Evolutionary conservation across 1,140 invertebrate species (phyloP), one percentile per base, ranked within the genome.

Genomic region (Antheraea pernyi): DNA sequence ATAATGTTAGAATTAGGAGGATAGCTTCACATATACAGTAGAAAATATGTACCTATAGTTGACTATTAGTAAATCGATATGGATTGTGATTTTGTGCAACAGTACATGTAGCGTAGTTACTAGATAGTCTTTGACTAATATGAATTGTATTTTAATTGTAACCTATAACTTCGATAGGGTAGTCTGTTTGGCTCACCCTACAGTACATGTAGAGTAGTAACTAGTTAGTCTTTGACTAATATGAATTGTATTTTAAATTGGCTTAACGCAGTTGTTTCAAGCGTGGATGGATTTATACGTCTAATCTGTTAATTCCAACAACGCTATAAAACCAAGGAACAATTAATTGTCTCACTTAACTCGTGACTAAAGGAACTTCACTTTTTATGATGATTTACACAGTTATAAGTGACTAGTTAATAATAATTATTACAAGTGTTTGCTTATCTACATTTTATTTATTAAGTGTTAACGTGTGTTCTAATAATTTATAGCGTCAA

Each of bases 341-440:
- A 63, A 30, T 37, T 63, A 63, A 63, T 63, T 63, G 61, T 10
- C n/a, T 22, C 61, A 63, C 7, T 63, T 63, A 18, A n/a, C 61
- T 63, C 46, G 16, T 63, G 30, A 37, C n/a, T 62, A 9, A 63
- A 63, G 22, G 30, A 63, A 63, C 11, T 16, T 37, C 8, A 63
- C 16, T 37, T 63, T 63, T 63, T 63, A 63, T 37, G 61, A 37
- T 63, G 61, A 63, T 63, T 37, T 63, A 63, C 61, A 30, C 61
- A 63, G 61, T 63, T 37, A 19, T 37, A 30, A 63, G 30, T 63
- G 61, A 63, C 30, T 63, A 13, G 37, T 63, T n/a, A 3, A 37
- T 13, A 37, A 63, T 37, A 37, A 63, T 36, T 37, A 63, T 53
- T 16, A 53, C 46, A n/a, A 53, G 46, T 53, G 16, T 53, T 13